Evolutionary conservation across 2,113 vertebrate genomes (phyloP), one percentile per base, ranked within the genome.

Genomic region (Candoia aspera): DNA sequence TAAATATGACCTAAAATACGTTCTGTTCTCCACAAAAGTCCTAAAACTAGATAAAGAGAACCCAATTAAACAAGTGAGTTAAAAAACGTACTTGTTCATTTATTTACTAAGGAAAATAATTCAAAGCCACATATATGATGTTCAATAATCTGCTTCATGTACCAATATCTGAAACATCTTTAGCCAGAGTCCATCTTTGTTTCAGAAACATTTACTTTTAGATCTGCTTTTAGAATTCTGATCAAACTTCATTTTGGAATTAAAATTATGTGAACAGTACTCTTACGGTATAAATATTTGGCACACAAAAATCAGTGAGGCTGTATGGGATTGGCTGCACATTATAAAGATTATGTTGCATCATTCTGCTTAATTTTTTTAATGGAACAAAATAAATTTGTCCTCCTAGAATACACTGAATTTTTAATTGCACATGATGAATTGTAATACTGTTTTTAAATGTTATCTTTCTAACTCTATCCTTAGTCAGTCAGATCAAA

Each of bases 341-440:
- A 94, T 96, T 37, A 6, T 91, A 23, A 94, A 96, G 95, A 94
- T 95, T 21, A 94, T 95, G 96, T 97, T 97, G 97, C 95, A 90
- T 94, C 92, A 92, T 94, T 93, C 94, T 94, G 94, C 94, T 94
- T 93, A 91, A 91, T 93, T 68, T 96, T 94, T 94, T 60, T 33
- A 94, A 93, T 2, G 91, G 91, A 37, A 21, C 6, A 91, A 68
- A 87, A 95, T 91, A 83, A 94, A 54, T 84, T 92, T 94, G 93
- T 95, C 93, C 93, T 79, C 60, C 94, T 94, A 42, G 92, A 94
- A 94, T 92, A 94, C 93, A 84, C 94, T 92, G 94, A 93, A 60
- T 57, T 84, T 86, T 90, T 59, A 54, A 46, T 93, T 89, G 59
- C 84, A 42, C 93, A 96, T 62, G 92, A 53, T 49, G 29, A 88